Base-by-base conservation (phyloP, 2,888 invertebrate genomes). In the Platypus cylindrus region DNA sequence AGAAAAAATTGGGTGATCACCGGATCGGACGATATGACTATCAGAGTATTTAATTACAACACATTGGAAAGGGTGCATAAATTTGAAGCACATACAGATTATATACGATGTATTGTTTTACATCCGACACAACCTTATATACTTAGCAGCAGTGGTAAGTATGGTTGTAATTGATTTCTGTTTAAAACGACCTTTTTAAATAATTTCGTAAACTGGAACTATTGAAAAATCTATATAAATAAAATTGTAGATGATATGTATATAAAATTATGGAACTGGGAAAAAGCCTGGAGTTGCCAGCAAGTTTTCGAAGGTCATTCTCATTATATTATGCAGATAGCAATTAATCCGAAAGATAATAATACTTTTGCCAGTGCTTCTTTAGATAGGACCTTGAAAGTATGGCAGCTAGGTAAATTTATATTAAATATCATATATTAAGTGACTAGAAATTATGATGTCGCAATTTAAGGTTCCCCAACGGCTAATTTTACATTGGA, bases 341-440 rank as follows among this genome's bases (percentile, higher is more conserved):
- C 94, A 1, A 86, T 98, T 54, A 98, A 98, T 64, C 98, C 98
- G 0, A 98, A 99, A 62, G 98, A 98, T 59, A 98, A 97, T 64
- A 98, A 99, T 63, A 97, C 97, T 23, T 98, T 98, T 64, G 98
- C 97, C 9, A 94, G 93, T 51, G 98, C 95, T n/a, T 97, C 97
- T 25, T 70, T 98, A 24, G 98, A 99, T 63, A 77, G 93, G 45
- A 95, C 94, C 1, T 80, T 99, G 15, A 98, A 98, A 73, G 85
- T 77, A 1, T 99, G 98, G 98, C 97, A 98, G 58, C 70, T 99
- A 29, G 41, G 41, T 41, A 36, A 17, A 17, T n/a, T n/a, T 13
- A 22, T 3, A 11, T 15, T 2, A 7, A 18, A 30, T 30, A 18
- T 2, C 11, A 3, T 20, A 13, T 27, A 13, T 12, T n/a, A n/a